Percentiles rank a stretch among this genome's conserved stretches.
Evolutionary conservation across 2,113 vertebrate genomes (phyloP).

Genomic region (Pluvianellus socialis): DNA sequence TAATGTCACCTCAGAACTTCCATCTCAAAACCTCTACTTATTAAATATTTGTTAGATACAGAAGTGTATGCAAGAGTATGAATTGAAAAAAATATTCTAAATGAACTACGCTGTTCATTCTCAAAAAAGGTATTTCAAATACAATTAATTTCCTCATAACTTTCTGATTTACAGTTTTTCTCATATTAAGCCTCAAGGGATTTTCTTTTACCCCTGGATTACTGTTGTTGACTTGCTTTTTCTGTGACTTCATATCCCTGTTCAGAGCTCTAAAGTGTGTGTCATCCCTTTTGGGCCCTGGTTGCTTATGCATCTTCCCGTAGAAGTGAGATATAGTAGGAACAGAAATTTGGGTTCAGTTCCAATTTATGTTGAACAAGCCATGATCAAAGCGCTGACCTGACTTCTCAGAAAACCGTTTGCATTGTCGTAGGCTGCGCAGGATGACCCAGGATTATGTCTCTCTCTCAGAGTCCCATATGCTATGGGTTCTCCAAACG

Average conservation of each 20-base stretch:
- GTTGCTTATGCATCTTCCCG: neutral
- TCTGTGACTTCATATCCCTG: neutral
- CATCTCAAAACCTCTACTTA: neutral
- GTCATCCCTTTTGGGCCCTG: neutral
- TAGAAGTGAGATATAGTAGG: neutral
- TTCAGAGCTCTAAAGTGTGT: neutral
- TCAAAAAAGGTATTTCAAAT: neutral
- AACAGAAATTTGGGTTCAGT: neutral
- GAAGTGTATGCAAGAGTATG: neutral
- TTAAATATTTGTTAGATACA: neutral
- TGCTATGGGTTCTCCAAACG: neutral
- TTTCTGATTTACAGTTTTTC: neutral
- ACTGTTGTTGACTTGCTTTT: neutral
- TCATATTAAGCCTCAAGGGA: neutral
- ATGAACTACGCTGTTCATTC: neutral
- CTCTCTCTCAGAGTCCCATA: neutral
- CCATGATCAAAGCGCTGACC: neutral
- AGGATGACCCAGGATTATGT: neutral
- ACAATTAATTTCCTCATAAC: neutral
- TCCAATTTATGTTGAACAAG: neutral
- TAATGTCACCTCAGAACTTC: neutral
- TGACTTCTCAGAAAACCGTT: neutral
- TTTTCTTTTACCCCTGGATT: neutral
- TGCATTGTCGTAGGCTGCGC: neutral
- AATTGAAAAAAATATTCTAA: neutral